Base-by-base conservation (phyloP, 1,140 invertebrate species). In the Drosophila kurseongensis region DNA sequence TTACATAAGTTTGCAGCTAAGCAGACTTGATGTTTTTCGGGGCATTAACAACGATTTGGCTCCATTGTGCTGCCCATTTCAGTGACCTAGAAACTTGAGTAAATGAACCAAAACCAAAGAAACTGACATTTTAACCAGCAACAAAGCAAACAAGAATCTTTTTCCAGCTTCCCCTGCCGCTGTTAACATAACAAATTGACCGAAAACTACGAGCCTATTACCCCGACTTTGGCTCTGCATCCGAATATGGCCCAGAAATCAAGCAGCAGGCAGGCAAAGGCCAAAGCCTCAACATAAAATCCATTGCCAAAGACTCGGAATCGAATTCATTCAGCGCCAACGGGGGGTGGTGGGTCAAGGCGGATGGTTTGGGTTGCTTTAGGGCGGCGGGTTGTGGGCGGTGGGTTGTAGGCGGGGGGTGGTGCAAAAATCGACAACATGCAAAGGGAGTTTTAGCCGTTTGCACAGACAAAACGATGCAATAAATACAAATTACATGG, bases 401-500 rank as follows among this genome's bases (percentile, higher is more conserved):
- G 29, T 55, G 48, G n/a, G 18, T 18, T 18, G 18, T 1, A 18
- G 18, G 9, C 18, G 12, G 29, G 44, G 36, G 44, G 8, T 36
- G 55, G 57, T 41, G 16, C 69, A 58, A 79, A 61, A 85, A 80
- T 80, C 77, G 80, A 85, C 63, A 84, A 84, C 84, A 89, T 89
- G 84, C 84, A 89, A 89, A 89, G 80, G 85, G 84, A 89, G 85
- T 78, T 80, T 79, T 82, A 58, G 72, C 75, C 83, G 76, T 88
- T 89, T 84, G 84, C 80, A 84, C 84, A 89, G 84, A 89, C 84
- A 89, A 89, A 89, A 89, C 84, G 84, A 89, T 89, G 84, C 84
- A 89, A 89, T 89, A 89, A 89, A 89, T 89, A 89, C 84, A 89
- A 89, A 89, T 89, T 89, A 89, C 84, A 88, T 83, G 76, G 83